A percentile compares a stretch with the other conserved stretches of the same genome.
phyloP scores from a whole-genome alignment of 2,888 invertebrate genomes.

The Cantharis rufa region DNA sequence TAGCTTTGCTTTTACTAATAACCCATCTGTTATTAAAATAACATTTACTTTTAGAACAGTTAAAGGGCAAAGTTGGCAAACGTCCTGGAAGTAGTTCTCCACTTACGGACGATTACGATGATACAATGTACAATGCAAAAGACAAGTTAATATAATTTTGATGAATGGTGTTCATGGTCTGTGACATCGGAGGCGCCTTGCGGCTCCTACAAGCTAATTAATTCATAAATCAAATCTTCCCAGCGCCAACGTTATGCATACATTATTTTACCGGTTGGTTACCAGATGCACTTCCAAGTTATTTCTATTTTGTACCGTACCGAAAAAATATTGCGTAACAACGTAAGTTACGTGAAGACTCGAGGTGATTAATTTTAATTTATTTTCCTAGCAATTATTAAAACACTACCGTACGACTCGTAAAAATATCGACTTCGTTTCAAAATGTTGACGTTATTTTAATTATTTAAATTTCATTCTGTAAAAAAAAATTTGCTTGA shows the following conservation, averaged over 20 bases:
- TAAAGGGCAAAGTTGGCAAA: not conserved
- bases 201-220: constrained; percentile 41
- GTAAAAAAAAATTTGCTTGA: too few relatives aligned
- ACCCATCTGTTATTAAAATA: constrained; percentile 24
- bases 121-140: not conserved
- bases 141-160: constrained; percentile 31
- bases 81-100: not conserved
- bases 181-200: constrained; percentile 35
- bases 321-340: not conserved
- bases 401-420: not conserved
- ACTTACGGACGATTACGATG: not conserved
- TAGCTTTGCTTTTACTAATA: not conserved
- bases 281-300: constrained; percentile 20
- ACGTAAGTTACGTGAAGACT: not conserved
- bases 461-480: too few relatives aligned
- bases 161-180: constrained; percentile 29
- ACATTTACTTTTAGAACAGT: constrained; percentile 11
- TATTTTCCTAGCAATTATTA: not conserved
- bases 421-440: not conserved
- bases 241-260: constrained; percentile 27
- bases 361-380: constrained; percentile 6
- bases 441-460: not conserved
- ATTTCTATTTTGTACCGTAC: constrained; percentile 9
- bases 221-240: constrained; percentile 42
- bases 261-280: constrained; percentile 36